Conservation (phyloP, 2,888 invertebrate genomes). For the Machimus rusticus region DNA sequence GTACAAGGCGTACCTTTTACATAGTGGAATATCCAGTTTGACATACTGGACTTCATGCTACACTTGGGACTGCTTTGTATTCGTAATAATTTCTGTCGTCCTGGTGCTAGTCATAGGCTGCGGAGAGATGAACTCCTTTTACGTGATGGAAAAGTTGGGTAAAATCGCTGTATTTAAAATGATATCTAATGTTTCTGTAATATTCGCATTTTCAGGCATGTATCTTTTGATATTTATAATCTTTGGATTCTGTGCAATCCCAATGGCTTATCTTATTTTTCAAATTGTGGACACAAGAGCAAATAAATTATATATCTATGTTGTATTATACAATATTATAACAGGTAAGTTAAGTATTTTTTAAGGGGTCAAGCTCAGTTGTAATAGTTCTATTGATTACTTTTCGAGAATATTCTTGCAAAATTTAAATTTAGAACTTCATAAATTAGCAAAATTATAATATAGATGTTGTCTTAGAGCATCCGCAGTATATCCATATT, state of each 20-base stretch:
- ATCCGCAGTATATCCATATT: too few relatives aligned
- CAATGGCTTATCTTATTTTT: not conserved
- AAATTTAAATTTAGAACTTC: too few relatives aligned
- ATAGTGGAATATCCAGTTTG: not conserved
- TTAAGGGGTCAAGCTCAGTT: not conserved
- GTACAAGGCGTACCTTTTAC: not conserved
- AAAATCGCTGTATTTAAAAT: not conserved
- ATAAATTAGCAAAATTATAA: too few relatives aligned
- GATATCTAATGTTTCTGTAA: not conserved
- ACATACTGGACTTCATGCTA: not conserved
- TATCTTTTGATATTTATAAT: not conserved
- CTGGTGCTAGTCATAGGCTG: conserved; percentile 49
- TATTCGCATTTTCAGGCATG: not conserved
- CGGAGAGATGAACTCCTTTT: conserved; percentile 61
- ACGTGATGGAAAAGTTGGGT: not conserved
- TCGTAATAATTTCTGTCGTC: not conserved
- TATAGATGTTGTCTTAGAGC: too few relatives aligned
- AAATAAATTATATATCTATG: not conserved
- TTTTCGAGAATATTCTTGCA: too few relatives aligned
- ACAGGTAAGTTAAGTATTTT: not conserved
- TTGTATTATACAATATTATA: not conserved
- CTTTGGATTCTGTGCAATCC: not conserved
- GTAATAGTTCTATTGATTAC: too few relatives aligned
- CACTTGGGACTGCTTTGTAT: not conserved
- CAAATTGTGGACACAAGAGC: not conserved